phyloP scores from a whole-genome alignment of 2,113 vertebrate genomes.

The Pipra filicauda region DNA sequence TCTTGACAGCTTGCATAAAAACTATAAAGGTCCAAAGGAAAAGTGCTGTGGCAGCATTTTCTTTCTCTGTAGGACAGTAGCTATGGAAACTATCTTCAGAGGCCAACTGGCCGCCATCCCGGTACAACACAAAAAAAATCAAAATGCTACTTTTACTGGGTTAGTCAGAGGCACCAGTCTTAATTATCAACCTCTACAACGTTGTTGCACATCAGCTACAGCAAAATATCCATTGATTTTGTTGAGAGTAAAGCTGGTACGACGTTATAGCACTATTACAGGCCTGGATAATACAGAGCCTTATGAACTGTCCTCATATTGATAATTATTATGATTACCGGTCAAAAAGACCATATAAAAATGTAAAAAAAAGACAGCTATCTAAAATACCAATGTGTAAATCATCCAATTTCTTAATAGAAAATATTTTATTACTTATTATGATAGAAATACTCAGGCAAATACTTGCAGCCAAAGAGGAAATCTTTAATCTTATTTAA shows the following conservation, averaged over 20 bases:
- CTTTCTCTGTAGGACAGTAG: constrained; percentile 70
- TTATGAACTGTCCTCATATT: not conserved
- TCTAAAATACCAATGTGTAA: not conserved
- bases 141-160: constrained; percentile 45
- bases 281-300: not conserved
- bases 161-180: constrained; percentile 18
- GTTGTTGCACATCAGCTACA: not conserved
- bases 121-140: constrained; percentile 57
- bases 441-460: not conserved
- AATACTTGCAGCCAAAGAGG: not conserved
- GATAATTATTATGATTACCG: not conserved
- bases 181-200: constrained; percentile 35
- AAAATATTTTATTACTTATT: not conserved
- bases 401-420: not conserved
- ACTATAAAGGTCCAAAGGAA: constrained; percentile 49
- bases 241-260: not conserved
- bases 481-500: constrained; percentile 9
- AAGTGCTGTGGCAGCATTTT: constrained; percentile 67
- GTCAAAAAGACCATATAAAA: not conserved
- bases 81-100: constrained; percentile 78
- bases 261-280: not conserved
- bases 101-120: constrained; percentile 69
- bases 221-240: not conserved
- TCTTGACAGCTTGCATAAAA: constrained; percentile 51
- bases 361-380: not conserved